Conservation (phyloP, 2,797 vertebrate genomes). For the Cyclura pinguis region DNA sequence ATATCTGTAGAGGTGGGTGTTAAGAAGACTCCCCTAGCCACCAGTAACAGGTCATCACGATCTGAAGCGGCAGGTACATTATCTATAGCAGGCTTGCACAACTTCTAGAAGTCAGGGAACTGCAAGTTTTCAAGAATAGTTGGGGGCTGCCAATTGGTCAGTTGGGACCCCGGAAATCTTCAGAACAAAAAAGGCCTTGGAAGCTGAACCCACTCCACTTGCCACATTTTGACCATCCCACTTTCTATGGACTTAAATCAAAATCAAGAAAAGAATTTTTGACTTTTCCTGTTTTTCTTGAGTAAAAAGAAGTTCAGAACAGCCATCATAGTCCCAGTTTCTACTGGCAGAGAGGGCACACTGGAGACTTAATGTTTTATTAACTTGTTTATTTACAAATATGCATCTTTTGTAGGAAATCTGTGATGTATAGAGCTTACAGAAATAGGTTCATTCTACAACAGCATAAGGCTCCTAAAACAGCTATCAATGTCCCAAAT, state of each 20-base stretch:
- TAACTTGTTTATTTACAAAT: conserved; percentile 6
- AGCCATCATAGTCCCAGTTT: neutral
- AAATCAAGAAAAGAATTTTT: neutral
- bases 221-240: no score
- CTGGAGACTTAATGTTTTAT: neutral
- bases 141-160: no score
- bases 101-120: no score
- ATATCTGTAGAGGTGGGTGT: neutral
- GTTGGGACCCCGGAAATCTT: no score
- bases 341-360: neutral
- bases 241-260: neutral
- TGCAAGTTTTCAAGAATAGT: no score
- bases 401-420: neutral
- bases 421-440: neutral
- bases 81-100: neutral
- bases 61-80: neutral
- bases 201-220: no score
- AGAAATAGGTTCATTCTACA: neutral
- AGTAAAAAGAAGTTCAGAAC: neutral
- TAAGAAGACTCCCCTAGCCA: neutral
- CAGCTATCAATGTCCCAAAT: neutral
- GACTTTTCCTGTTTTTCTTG: neutral
- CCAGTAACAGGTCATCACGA: neutral
- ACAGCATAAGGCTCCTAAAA: neutral
- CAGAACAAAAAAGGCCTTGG: no score